A percentile compares a stretch with the other conserved stretches of the same genome.
phyloP scores from a whole-genome alignment of 2,113 vertebrate species.

The Syngnathus typhle region DNA sequence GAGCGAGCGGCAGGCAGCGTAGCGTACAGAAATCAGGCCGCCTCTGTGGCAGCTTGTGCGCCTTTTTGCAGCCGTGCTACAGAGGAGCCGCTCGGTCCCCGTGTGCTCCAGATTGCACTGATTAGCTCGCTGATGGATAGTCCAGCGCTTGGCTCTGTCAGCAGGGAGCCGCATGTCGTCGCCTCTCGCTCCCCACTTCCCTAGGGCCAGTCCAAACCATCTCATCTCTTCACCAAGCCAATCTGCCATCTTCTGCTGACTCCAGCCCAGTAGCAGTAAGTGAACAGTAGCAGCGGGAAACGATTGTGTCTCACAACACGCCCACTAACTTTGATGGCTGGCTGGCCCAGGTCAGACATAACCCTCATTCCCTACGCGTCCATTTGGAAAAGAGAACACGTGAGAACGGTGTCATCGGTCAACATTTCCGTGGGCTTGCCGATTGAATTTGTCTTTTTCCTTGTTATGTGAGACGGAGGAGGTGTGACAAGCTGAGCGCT shows the following conservation, averaged over 20 bases:
- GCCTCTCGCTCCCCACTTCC: background rate
- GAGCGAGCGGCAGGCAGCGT: conserved; percentile 38
- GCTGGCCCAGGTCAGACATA: conserved; percentile 1
- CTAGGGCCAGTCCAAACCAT: conserved; percentile 22
- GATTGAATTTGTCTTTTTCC: background rate
- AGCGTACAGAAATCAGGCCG: conserved; percentile 56
- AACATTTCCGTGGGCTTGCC: conserved; percentile 26
- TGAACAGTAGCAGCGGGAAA: conserved; percentile 16
- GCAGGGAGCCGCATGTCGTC: conserved; percentile 30
- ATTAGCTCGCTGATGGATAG: conserved; percentile 65
- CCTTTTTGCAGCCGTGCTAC: conserved; percentile 20
- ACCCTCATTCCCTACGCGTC: background rate
- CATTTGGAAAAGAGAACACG: conserved; percentile 20
- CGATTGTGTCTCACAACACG: conserved; percentile 26
- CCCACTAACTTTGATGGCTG: conserved; percentile 11
- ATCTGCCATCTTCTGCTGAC: conserved; percentile 27
- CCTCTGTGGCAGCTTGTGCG: conserved; percentile 39
- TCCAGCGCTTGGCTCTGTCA: conserved; percentile 47
- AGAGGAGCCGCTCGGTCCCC: conserved; percentile 30
- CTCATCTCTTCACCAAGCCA: background rate
- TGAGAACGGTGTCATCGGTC: conserved; percentile 1
- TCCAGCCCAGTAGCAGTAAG: conserved; percentile 26
- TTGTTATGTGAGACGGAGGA: conserved; percentile 25
- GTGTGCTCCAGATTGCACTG: conserved; percentile 59
- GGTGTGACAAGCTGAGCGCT: conserved; percentile 43